Base-by-base conservation (phyloP, 2,888 invertebrate genomes). In the Aphodius sticticus region DNA sequence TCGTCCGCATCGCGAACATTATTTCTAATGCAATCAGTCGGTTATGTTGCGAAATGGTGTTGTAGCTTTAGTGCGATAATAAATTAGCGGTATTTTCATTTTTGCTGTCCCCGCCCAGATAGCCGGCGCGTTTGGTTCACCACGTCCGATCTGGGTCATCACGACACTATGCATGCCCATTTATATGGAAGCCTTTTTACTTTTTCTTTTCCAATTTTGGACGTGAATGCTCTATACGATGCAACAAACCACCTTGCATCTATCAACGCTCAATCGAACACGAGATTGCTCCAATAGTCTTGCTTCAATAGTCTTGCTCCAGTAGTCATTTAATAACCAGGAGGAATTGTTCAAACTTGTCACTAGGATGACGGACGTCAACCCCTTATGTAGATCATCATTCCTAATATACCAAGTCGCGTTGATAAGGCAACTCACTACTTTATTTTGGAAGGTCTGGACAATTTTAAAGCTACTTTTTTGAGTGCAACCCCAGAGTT, bases 51-150 rank as follows among this genome's bases (percentile, higher is more conserved):
- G 84, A 84, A 84, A 84, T 84, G 80, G 81, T 53, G 53, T 53
- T 12, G 7, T 53, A 9, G 79, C 83, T 82, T 79, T 80, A 82
- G 82, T 81, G 84, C 83, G 83, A 84, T 84, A 83, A 84, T 84
- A 84, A 84, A 84, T 84, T 84, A 84, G 83, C 82, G 82, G 82
- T 82, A 84, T 84, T 84, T 84, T 84, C 83, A 84, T 84, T 84
- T 84, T 84, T 84, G 83, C 82, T 78, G 83, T 83, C 82, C 82
- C 85, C 84, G 85, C 84, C 85, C 85, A 85, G 81, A 80, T 81
- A 84, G 53, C 82, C 85, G 84, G 85, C 84, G 84, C 85, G 84
- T 80, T 79, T 82, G 84, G 83, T 84, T 84, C 81, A 82, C 82
- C 79, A 79, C 79, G 84, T 79, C 26, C 83, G 83, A 85, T 84